Percentiles rank a stretch among this genome's conserved stretches.
Conservation (phyloP, 2,797 vertebrate species). For the Scolopax bukidnonensis region DNA sequence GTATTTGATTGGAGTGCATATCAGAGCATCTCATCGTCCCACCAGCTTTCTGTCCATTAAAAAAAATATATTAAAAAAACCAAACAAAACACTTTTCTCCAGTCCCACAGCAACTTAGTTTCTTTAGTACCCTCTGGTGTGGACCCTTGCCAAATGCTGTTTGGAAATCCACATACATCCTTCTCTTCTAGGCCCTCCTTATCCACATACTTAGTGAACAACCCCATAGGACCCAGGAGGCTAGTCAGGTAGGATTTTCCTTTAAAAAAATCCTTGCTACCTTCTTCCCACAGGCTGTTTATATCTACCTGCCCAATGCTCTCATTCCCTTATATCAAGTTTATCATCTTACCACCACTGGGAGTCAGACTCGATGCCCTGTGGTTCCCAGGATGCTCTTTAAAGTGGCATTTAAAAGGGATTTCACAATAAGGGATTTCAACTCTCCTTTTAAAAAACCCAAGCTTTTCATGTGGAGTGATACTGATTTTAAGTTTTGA, state of each 20-base stretch:
- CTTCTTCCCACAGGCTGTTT: neutral
- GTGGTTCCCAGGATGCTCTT: neutral
- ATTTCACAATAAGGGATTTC: neutral
- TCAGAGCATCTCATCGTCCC: neutral
- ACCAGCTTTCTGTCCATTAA: neutral
- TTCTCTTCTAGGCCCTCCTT: neutral
- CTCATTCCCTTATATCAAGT: neutral
- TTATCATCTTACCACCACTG: neutral
- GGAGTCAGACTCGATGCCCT: neutral
- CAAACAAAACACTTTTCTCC: neutral
- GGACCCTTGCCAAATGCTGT: neutral
- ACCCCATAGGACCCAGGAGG: neutral
- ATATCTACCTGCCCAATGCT: neutral
- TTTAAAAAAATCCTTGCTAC: neutral
- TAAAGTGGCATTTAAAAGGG: neutral
- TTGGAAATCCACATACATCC: accelerated
- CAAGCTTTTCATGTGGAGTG: neutral
- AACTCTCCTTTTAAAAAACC: neutral
- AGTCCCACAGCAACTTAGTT: neutral
- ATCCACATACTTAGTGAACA: neutral
- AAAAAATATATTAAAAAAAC: neutral
- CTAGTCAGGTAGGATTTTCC: neutral
- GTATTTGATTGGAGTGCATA: neutral
- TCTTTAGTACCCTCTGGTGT: neutral
- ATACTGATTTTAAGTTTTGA: neutral